Evolutionary conservation across 2,888 invertebrate genomes (phyloP).

Genomic region (Lissonota sp.): DNA sequence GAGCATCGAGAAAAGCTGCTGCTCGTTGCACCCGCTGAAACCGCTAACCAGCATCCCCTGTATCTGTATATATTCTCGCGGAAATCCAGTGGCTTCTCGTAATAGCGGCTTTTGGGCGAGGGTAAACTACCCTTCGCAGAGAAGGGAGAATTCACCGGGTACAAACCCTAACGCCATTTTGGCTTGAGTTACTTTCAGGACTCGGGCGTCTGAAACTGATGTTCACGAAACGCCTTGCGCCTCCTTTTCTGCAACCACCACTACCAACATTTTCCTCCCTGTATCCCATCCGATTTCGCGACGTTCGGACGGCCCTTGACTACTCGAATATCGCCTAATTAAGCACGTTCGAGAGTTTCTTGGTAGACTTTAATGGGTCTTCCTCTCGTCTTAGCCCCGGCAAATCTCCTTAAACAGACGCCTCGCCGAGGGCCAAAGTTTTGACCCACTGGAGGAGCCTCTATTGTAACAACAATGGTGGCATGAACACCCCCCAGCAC

Average conservation of each 20-base stretch:
- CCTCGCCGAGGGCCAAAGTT: constrained; percentile 34
- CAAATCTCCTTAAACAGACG: neutral
- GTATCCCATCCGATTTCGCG: constrained; percentile 26
- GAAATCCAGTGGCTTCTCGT: constrained; percentile 76
- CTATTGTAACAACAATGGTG: neutral
- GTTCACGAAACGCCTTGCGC: constrained; percentile 3
- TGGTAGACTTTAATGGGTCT: constrained; percentile 54
- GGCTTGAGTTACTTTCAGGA: constrained; percentile 12
- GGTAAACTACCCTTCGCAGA: constrained; percentile 56
- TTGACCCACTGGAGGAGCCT: constrained; percentile 42
- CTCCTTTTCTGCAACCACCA: neutral
- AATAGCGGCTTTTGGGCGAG: constrained; percentile 72
- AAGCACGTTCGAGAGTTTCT: constrained; percentile 78
- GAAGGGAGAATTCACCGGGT: constrained; percentile 6
- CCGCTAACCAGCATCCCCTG: constrained; percentile 47
- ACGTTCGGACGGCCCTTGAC: constrained; percentile 51
- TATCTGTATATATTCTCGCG: constrained; percentile 59
- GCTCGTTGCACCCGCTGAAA: constrained; percentile 59
- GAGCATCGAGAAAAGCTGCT: constrained; percentile 55
- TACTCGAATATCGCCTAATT: constrained; percentile 81
- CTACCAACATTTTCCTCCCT: constrained; percentile 24
- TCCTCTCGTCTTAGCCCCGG: neutral
- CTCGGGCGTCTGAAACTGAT: constrained; percentile 33
- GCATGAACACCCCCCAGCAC: neutral
- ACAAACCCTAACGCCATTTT: neutral